Base-by-base conservation (phyloP, 2,797 vertebrate species). In the Onychomys torridus region DNA sequence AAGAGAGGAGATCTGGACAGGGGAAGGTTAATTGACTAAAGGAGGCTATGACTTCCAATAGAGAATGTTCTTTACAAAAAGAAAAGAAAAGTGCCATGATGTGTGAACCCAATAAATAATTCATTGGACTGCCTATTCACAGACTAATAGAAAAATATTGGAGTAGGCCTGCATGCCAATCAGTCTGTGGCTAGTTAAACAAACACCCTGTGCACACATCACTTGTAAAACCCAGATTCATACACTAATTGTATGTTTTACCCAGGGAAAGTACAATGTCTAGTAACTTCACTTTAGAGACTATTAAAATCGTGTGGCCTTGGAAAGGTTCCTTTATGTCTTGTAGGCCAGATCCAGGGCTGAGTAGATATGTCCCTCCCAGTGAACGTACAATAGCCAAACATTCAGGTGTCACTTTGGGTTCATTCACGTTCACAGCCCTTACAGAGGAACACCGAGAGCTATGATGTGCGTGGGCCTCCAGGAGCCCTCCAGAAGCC, bases 1-100 rank as follows among this genome's bases (percentile, higher is more conserved):
- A 29, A 34, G 77, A 91, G 83, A 98, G 79, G 81, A 91, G 57
- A 67, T 86, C 92, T 52, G 55, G 93, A 95, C 52, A 87, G 55
- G 93, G 92, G 78, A 97, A 95, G 93, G 93, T 97, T 97, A 98
- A 98, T 96, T 97, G 98, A 96, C 91, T 95, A 97, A 97, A 96
- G 6, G 75, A 96, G 73, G 37, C 75, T 92, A 96, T 32, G 92
- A 85, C 94, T 87, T 63, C 91, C 82, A 95, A 83, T 4, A 75
- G 57, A 96, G 77, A 78, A 16, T 9, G 29, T 93, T 97, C 88
- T 95, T 93, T 75, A 40, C 55, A 57, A 75, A 84, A 34, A 87
- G 63, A 69, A 55, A 76, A 59, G 95, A 92, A 0, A 85, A 27
- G 67, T 55, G 5, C 6, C n/a, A 86, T 84, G 92, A 88, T 0